A percentile compares a stretch with the other conserved stretches of the same genome.
Evolutionary conservation across 2,113 vertebrate species (phyloP).

Genomic region (Chloropsis hardwickii): DNA sequence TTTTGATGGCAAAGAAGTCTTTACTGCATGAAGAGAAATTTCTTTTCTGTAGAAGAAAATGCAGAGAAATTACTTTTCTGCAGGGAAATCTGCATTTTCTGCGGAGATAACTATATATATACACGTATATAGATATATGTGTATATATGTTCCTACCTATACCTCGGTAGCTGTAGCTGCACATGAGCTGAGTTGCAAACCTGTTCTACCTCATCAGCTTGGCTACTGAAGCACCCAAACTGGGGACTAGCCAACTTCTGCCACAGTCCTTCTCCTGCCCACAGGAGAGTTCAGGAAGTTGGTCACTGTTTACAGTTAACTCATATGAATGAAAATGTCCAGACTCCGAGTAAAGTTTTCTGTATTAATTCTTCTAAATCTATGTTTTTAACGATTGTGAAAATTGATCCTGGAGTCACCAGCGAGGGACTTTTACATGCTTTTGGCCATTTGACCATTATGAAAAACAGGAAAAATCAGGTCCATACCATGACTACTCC

Average conservation of each 20-base stretch:
- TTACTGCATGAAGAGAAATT: neutral
- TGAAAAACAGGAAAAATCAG: neutral
- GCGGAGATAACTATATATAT: neutral
- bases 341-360: neutral
- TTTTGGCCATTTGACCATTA: neutral
- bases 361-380: neutral
- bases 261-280: neutral
- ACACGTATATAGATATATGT: too few relatives aligned
- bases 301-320: neutral
- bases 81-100: neutral
- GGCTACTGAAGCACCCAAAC: neutral
- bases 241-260: neutral
- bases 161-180: neutral
- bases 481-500: neutral
- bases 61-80: neutral
- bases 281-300: neutral
- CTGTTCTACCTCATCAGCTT: neutral
- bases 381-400: neutral
- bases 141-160: too few relatives aligned
- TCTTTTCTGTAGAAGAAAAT: neutral
- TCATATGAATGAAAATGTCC: neutral
- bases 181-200: neutral
- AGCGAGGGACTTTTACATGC: neutral
- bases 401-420: neutral
- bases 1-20: neutral